Evolutionary conservation across 2,888 invertebrate species (phyloP).

Genomic region (Minunthozetes semirufus): DNA sequence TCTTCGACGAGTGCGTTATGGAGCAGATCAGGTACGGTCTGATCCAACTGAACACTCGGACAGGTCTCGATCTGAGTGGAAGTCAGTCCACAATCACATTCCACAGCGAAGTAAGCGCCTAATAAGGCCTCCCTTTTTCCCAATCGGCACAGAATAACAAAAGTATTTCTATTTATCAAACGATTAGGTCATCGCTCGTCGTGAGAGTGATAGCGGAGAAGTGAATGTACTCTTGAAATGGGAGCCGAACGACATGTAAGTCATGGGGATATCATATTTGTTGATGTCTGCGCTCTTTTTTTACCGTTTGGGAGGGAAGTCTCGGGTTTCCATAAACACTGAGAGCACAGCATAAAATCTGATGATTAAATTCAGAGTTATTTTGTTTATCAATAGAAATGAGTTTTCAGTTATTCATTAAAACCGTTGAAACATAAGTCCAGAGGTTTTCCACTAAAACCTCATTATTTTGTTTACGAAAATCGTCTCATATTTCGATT

Average conservation of each 20-base stretch:
- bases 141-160: not conserved
- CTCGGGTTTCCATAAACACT: too few relatives aligned
- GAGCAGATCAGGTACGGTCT: conserved; percentile 79
- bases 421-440: too few relatives aligned
- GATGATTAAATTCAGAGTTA: too few relatives aligned
- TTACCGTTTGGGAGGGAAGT: not conserved
- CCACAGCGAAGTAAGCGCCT: conserved; percentile 47
- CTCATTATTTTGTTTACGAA: not conserved
- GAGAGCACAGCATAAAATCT: too few relatives aligned
- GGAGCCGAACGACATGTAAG: conserved; percentile 80
- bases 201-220: conserved; percentile 59
- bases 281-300: not conserved
- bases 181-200: conserved; percentile 57
- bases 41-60: conserved; percentile 52
- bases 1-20: conserved; percentile 86
- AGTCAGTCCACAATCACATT: conserved; percentile 48
- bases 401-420: too few relatives aligned
- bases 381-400: too few relatives aligned
- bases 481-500: not conserved
- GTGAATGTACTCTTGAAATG: conserved; percentile 70
- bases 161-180: not conserved
- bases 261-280: conserved; percentile 44
- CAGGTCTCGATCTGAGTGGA: conserved; percentile 46
- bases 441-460: too few relatives aligned
- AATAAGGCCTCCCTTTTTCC: not conserved